Conservation (phyloP, 2,888 invertebrate genomes). For the Cephonodes hylas region DNA sequence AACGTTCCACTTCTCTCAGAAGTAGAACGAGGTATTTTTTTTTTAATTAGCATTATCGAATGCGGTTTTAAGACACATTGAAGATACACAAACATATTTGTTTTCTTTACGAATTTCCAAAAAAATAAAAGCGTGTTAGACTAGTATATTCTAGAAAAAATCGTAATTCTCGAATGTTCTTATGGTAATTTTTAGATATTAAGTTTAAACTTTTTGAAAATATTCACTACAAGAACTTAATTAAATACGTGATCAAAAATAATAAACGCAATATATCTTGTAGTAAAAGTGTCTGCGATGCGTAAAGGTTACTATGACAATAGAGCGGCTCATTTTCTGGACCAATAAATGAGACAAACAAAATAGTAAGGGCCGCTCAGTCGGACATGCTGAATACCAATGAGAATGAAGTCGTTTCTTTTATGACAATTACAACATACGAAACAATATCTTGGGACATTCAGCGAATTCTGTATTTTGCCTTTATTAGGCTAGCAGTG, state of each 20-base stretch:
- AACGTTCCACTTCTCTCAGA: not conserved
- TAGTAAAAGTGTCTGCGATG: not conserved
- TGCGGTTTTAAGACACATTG: not conserved
- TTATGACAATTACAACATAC: slow-evolving; percentile 4
- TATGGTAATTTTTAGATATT: not conserved
- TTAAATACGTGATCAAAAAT: not conserved
- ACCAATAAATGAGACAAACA: not conserved
- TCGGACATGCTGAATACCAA: not conserved
- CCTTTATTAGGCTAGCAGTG: not conserved
- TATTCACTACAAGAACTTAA: not conserved
- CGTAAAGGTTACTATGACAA: not conserved
- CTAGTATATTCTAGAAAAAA: no score
- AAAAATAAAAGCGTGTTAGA: no score
- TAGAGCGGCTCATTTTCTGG: not conserved
- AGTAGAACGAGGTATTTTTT: not conserved
- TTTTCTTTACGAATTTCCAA: no score
- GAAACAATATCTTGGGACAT: not conserved
- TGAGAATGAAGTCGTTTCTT: not conserved
- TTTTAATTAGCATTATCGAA: not conserved
- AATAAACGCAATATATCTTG: not conserved
- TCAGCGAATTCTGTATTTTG: not conserved
- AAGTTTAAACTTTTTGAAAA: not conserved
- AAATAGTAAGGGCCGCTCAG: not conserved
- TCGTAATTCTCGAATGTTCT: no score
- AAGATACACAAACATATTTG: no score